Base-by-base conservation (phyloP, 2,113 vertebrate genomes). In the Vulpes vulpes region DNA sequence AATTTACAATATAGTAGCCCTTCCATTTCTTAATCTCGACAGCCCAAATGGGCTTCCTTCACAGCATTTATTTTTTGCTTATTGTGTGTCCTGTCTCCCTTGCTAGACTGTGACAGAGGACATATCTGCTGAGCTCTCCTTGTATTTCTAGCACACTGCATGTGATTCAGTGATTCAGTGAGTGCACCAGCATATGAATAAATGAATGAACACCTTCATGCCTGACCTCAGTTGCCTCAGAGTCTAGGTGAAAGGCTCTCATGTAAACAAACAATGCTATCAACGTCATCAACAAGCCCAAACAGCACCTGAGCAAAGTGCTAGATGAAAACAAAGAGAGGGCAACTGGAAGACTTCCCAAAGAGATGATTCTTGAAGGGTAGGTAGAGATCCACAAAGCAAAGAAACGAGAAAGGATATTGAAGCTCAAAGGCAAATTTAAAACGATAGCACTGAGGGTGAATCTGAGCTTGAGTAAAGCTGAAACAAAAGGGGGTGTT, bases 81-180 rank as follows among this genome's bases (percentile, higher is more conserved):
- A 35, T 59, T 25, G 0, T n/a, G 30, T 20, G 43, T 95, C 51
- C n/a, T 81, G 15, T 53, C 35, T 80, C 57, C 80, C 22, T 81
- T 11, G 5, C 25, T 80, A 80, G 8, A 49, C 43, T n/a, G 65
- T 88, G 65, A 76, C 14, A 38, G 35, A 71, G 5, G 7, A 27
- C 17, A 0, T 5, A 22, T 32, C 16, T 55, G 27, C 17, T 51
- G 35, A 9, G 2, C 25, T 49, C 49, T 43, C 27, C 20, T 7
- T 6, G 22, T 43, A 17, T 93, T 59, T 74, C 93, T 88, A 97
- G 94, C 89, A 96, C 83, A 89, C 71, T 73, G 3, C 38, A 69
- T 86, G 35, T 73, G 90, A 79, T 88, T 97, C 96, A 94, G 38
- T 88, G 85, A 43, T 35, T 96, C 79, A 69, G 11, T 30, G 32